A percentile compares a stretch with the other conserved stretches of the same genome.
Conservation (phyloP, 2,797 vertebrate species). For the Sebastolobus altivelis region DNA sequence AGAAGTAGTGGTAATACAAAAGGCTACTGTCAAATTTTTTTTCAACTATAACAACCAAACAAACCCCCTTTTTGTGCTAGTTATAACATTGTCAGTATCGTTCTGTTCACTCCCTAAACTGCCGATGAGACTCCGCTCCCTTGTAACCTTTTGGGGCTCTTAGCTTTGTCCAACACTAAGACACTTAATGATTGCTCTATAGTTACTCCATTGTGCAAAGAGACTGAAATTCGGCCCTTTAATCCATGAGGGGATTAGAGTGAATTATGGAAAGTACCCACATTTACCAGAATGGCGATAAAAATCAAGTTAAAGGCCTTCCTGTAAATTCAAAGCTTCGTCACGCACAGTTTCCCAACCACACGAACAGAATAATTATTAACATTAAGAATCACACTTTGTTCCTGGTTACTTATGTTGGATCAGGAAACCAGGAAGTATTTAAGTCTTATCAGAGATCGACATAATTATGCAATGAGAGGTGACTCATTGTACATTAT, state of each 20-base stretch:
- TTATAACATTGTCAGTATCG: constrained; percentile 19
- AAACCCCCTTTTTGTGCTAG: not conserved
- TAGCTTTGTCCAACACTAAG: constrained; percentile 26
- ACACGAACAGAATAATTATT: constrained; percentile 36
- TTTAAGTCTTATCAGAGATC: constrained; percentile 14
- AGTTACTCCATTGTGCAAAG: constrained; percentile 49
- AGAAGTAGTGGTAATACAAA: constrained; percentile 13
- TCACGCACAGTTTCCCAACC: constrained; percentile 12
- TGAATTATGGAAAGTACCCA: constrained; percentile 56
- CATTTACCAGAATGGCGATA: constrained; percentile 58
- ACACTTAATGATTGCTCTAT: constrained; percentile 40
- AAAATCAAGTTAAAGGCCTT: constrained; percentile 43
- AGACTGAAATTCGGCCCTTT: constrained; percentile 40
- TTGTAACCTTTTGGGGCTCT: constrained; percentile 24
- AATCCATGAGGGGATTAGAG: constrained; percentile 60
- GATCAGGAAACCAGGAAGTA: not conserved
- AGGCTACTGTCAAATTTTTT: not conserved
- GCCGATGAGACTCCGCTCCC: constrained; percentile 6
- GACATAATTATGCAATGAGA: not conserved
- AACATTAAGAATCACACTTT: not conserved
- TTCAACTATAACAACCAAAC: not conserved
- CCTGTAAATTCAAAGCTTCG: constrained; percentile 32
- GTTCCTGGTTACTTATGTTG: not conserved
- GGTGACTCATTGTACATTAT: not conserved
- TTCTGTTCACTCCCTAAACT: constrained; percentile 26